A percentile compares a stretch with the other conserved stretches of the same genome.
Evolutionary conservation across 2,113 vertebrate species (phyloP).

Genomic region (Delphinus delphis): DNA sequence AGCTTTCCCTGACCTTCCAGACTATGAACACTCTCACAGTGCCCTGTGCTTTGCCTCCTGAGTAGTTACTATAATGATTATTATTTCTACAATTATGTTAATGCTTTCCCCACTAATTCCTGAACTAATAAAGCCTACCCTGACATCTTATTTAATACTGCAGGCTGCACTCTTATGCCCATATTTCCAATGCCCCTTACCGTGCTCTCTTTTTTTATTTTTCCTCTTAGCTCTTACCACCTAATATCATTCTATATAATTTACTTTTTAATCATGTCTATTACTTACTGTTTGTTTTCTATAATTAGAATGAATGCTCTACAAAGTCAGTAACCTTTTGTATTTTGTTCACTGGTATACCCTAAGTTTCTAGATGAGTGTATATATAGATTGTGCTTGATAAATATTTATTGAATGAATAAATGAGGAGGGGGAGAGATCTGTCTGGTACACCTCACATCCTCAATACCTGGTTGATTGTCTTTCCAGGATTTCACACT

Average conservation of each 20-base stretch:
- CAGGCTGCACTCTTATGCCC: neutral
- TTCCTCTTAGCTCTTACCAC: neutral
- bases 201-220: neutral
- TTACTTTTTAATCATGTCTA: neutral
- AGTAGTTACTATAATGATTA: neutral
- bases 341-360: neutral
- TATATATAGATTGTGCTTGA: neutral
- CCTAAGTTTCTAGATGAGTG: neutral
- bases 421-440: neutral
- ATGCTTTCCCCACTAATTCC: neutral
- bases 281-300: neutral
- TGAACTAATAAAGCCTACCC: neutral
- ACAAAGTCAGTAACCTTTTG: neutral
- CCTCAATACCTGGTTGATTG: too few relatives aligned
- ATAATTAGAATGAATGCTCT: neutral
- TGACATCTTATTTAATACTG: neutral
- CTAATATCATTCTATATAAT: neutral
- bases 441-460: neutral
- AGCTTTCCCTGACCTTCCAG: neutral
- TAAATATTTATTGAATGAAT: neutral
- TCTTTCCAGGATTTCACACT: neutral
- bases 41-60: neutral
- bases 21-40: neutral
- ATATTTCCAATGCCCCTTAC: neutral
- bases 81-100: neutral